Conservation (phyloP, 2,888 invertebrate genomes). For the Caenorhabditis uteleia region DNA sequence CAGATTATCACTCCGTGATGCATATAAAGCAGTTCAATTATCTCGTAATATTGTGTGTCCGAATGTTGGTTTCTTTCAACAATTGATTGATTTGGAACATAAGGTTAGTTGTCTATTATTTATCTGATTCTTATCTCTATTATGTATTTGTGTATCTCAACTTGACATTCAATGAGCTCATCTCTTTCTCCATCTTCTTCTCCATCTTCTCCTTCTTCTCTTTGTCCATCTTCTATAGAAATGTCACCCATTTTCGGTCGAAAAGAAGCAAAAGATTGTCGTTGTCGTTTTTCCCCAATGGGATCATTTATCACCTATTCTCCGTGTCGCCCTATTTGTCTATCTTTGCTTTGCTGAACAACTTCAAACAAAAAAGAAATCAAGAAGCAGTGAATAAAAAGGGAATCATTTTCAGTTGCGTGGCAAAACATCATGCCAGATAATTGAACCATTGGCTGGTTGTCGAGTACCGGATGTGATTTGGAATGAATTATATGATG, state of each 20-base stretch:
- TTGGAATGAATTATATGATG: conserved; percentile 62
- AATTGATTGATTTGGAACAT: conserved; percentile 58
- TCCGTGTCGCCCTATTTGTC: conserved; percentile 14
- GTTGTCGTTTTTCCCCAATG: conserved; percentile 17
- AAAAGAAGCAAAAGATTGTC: too few relatives aligned
- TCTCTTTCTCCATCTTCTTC: not conserved
- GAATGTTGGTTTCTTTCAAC: conserved; percentile 63
- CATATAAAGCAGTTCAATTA: conserved; percentile 58
- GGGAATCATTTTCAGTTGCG: conserved; percentile 28
- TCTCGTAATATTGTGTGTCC: conserved; percentile 59
- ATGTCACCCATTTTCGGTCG: too few relatives aligned
- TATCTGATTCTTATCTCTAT: not conserved
- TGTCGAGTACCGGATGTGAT: conserved; percentile 62
- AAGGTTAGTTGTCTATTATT: conserved; percentile 45
- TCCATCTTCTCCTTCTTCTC: conserved; percentile 6
- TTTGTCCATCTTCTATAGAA: too few relatives aligned
- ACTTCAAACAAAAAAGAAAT: not conserved
- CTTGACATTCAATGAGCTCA: not conserved
- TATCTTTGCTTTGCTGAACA: too few relatives aligned
- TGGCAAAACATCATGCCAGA: conserved; percentile 40
- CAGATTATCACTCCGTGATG: conserved; percentile 54
- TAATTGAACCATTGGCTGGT: conserved; percentile 56
- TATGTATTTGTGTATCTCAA: conserved; percentile 1
- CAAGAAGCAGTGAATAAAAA: not conserved
- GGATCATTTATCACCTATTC: conserved; percentile 42